Evolutionary conservation across 2,797 vertebrate genomes (phyloP).

Genomic region (Kryptopterus vitreolus): DNA sequence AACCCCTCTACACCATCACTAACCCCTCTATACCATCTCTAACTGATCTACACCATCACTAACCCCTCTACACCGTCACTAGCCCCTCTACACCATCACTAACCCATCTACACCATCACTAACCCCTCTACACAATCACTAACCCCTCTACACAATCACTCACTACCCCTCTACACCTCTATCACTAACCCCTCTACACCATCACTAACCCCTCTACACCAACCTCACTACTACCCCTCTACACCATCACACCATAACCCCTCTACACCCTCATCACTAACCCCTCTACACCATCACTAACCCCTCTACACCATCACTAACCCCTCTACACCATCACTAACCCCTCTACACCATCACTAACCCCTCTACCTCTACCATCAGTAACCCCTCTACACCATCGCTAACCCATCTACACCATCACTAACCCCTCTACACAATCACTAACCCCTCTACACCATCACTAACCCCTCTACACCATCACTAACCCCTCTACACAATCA

Average conservation of each 20-base stretch:
- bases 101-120: neutral
- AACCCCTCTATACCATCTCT: too few relatives aligned
- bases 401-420: slow-evolving; percentile 19
- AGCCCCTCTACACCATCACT: neutral
- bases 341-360: neutral
- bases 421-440: slow-evolving; percentile 14
- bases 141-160: neutral
- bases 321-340: neutral
- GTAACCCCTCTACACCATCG: neutral
- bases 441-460: neutral
- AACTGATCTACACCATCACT: too few relatives aligned
- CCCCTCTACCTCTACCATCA: too few relatives aligned
- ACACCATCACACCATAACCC: neutral
- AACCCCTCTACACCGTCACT: neutral
- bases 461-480: neutral
- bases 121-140: neutral
- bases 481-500: neutral
- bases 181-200: neutral
- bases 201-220: neutral
- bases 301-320: too few relatives aligned
- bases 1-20: too few relatives aligned
- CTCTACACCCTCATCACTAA: neutral
- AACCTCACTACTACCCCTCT: neutral
- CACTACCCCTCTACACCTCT: neutral
- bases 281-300: neutral